Base-by-base conservation (phyloP, 2,888 invertebrate genomes). In the Noctua fimbriata region DNA sequence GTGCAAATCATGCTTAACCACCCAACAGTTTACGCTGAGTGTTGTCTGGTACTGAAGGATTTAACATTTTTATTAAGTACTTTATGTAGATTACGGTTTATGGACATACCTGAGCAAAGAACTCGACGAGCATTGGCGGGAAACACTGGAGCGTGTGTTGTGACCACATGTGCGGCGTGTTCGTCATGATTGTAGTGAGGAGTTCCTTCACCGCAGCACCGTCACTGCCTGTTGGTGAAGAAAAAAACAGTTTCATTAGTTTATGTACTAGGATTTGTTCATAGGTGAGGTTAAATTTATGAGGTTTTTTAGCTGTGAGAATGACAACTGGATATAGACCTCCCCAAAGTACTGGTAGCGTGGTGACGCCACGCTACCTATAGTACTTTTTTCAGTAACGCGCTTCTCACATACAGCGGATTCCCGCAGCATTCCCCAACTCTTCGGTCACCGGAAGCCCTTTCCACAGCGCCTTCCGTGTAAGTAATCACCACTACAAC, bases 101-200 rank as follows among this genome's bases (percentile, higher is more conserved):
- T 49, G 2, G 55, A 44, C 36, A 55, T 85, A 97, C 97, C 95
- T 98, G 98, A 74, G 98, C 97, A 93, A 99, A 99, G 93, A 99
- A 99, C 90, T 99, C 99, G 72, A 98, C 98, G 9, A 99, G 97
- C 12, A 98, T 98, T 0, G 98, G 98, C 0, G 99, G 99, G 93
- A 99, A 99, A 92, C 99, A 99, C 86, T 98, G 98, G 32, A 99
- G 95, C 0, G 99, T 99, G 93, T 99, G 99, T 82, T 98, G 98
- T 0, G 99, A 99, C 99, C 99, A 99, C 90, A 98, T 98, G 93
- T 99, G 99, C 0, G 99, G 99, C 0, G 99, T 99, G 93, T 98
- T 98, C 88, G 99, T 98, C 98, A 99, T 98, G 41, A 99, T 99
- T 0, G 98, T 98, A 0, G 98, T 98, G 12, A 99, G 96, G 41